Evolutionary conservation across 2,797 vertebrate species (phyloP).

Genomic region (Pteropus rufus): DNA sequence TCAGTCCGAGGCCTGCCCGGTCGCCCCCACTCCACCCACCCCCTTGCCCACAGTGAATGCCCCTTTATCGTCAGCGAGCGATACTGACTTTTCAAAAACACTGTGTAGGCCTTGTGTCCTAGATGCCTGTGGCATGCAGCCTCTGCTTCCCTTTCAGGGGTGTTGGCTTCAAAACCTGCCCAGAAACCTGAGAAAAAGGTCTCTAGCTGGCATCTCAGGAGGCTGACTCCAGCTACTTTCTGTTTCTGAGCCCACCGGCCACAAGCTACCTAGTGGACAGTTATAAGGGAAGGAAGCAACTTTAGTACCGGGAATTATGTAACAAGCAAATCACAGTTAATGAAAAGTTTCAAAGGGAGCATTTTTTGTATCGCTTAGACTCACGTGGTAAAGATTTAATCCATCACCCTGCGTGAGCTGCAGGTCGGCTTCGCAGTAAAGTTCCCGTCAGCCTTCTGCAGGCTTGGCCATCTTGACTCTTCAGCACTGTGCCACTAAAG

Average conservation of each 20-base stretch:
- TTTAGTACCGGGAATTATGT: neutral
- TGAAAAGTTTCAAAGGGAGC: neutral
- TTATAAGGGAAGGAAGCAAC: neutral
- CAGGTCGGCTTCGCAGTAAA: neutral
- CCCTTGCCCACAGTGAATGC: conserved; percentile 62
- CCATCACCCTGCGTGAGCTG: fast-evolving
- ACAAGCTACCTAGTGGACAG: neutral
- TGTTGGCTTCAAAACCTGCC: conserved; percentile 60
- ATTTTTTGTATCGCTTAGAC: neutral
- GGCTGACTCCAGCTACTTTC: neutral
- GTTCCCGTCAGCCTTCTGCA: neutral
- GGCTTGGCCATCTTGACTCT: neutral
- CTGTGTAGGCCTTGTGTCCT: conserved; percentile 68
- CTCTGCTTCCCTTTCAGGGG: conserved; percentile 57
- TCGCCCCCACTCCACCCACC: conserved; percentile 45
- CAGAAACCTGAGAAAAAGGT: conserved; percentile 60
- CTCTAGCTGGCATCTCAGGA: conserved; percentile 42
- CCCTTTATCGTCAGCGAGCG: conserved; percentile 63
- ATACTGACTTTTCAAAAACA: conserved; percentile 63
- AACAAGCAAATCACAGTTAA: neutral
- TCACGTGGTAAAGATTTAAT: neutral
- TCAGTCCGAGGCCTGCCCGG: conserved; percentile 16
- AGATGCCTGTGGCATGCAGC: conserved; percentile 63
- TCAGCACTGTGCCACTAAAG: neutral
- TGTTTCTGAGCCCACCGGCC: neutral